A percentile compares a stretch with the other conserved stretches of the same genome.
Conservation (phyloP, 2,888 invertebrate genomes). For the Epiblema foenella region DNA sequence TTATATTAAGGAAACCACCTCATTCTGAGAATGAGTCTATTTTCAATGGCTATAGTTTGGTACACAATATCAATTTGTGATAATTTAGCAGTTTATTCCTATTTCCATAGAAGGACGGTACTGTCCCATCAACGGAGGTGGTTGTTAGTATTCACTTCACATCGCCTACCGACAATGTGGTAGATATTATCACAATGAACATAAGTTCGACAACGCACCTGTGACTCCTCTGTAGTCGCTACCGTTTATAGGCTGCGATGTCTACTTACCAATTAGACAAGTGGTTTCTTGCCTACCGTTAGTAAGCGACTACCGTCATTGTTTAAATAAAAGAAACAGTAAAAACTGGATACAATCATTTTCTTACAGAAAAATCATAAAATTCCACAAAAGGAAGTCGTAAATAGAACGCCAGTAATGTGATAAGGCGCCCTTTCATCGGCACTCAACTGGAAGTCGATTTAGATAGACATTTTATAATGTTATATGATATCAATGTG, state of each 20-base stretch:
- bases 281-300: no score
- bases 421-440: conserved; percentile 1
- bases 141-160: no score
- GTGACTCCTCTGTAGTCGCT: no score
- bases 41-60: neutral
- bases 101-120: no score
- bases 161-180: no score
- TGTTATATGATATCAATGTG: neutral
- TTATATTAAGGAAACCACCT: neutral
- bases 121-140: no score
- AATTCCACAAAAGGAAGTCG: neutral
- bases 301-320: no score
- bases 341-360: neutral
- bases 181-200: no score
- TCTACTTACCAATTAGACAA: no score
- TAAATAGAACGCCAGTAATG: neutral
- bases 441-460: neutral
- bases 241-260: no score
- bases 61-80: neutral
- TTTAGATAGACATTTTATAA: neutral
- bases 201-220: no score
- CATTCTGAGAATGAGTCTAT: neutral
- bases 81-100: neutral
- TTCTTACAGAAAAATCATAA: conserved; percentile 1
- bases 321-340: neutral